Evolutionary conservation across 2,888 invertebrate species (phyloP).

Genomic region (Sturmia bella): DNA sequence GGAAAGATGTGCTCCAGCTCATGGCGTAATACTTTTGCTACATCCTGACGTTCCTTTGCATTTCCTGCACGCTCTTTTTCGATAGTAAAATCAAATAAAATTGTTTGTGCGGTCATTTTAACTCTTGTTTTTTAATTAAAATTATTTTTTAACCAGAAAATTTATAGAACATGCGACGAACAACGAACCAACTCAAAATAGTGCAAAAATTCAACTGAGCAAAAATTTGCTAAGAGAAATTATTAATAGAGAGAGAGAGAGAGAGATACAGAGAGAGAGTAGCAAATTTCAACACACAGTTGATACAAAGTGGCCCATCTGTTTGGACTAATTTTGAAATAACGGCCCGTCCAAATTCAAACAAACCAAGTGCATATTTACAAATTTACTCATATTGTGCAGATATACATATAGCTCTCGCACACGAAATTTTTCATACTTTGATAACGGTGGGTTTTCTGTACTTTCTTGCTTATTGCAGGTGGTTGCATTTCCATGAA

Average conservation of each 20-base stretch:
- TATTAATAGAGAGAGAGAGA: neutral
- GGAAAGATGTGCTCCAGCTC: slow-evolving; percentile 88
- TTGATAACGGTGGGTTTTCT: too few relatives aligned
- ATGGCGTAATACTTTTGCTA: slow-evolving; percentile 87
- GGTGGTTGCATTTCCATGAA: too few relatives aligned
- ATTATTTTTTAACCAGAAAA: neutral
- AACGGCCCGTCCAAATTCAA: too few relatives aligned
- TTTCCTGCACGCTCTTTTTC: slow-evolving; percentile 87
- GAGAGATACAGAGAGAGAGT: too few relatives aligned
- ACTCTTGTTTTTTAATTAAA: slow-evolving; percentile 4
- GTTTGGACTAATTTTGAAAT: too few relatives aligned
- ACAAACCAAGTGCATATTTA: too few relatives aligned
- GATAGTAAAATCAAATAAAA: slow-evolving; percentile 90
- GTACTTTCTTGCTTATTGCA: too few relatives aligned
- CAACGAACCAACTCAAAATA: slow-evolving; percentile 30
- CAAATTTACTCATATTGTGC: too few relatives aligned
- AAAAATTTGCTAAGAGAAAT: slow-evolving; percentile 6
- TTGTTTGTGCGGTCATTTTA: slow-evolving; percentile 89
- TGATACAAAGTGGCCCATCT: too few relatives aligned
- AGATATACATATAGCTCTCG: too few relatives aligned
- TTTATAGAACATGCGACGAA: neutral
- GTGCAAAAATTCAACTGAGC: slow-evolving; percentile 58
- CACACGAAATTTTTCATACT: too few relatives aligned
- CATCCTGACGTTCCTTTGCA: slow-evolving; percentile 85
- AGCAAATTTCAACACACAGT: too few relatives aligned